Evolutionary conservation across 1,140 invertebrate species (phyloP).

Genomic region (Conus betulinus): DNA sequence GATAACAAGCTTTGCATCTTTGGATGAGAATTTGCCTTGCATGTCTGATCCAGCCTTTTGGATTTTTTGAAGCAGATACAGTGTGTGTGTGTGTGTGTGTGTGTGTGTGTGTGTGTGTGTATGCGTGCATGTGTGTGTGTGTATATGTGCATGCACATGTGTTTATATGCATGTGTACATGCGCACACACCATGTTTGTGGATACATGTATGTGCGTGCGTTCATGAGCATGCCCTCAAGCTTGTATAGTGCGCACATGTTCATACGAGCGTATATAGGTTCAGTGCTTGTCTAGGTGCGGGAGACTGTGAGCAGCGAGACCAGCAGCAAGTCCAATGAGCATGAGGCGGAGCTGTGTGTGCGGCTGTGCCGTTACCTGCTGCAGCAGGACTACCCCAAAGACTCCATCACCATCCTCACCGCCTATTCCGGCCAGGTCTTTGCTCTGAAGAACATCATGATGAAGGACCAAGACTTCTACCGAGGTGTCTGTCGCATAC

Average conservation of each 20-base stretch:
- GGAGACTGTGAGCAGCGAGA: not conserved
- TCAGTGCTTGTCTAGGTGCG: not conserved
- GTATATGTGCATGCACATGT: too few species aligned
- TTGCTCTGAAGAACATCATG: conserved; percentile 61
- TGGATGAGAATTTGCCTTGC: too few species aligned
- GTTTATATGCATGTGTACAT: too few species aligned
- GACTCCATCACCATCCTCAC: conserved; percentile 73
- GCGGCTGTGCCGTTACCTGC: conserved; percentile 67
- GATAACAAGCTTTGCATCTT: too few species aligned
- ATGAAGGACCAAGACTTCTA: conserved; percentile 37
- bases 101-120: too few species aligned
- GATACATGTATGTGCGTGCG: not conserved
- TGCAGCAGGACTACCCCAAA: conserved; percentile 68
- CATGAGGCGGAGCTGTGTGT: conserved; percentile 68
- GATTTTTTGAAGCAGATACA: too few species aligned
- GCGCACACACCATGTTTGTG: not conserved
- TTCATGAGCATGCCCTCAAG: not conserved
- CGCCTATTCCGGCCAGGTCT: conserved; percentile 74
- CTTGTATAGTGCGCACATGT: not conserved
- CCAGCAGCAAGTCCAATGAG: conserved; percentile 56
- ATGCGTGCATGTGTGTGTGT: too few species aligned
- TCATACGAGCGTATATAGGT: not conserved
- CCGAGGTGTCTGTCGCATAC: conserved; percentile 53
- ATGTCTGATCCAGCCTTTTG: too few species aligned
- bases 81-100: too few species aligned